Evolutionary conservation across 2,113 vertebrate species (phyloP), one percentile per base, ranked within the genome.

Genomic region (Labeo catla): DNA sequence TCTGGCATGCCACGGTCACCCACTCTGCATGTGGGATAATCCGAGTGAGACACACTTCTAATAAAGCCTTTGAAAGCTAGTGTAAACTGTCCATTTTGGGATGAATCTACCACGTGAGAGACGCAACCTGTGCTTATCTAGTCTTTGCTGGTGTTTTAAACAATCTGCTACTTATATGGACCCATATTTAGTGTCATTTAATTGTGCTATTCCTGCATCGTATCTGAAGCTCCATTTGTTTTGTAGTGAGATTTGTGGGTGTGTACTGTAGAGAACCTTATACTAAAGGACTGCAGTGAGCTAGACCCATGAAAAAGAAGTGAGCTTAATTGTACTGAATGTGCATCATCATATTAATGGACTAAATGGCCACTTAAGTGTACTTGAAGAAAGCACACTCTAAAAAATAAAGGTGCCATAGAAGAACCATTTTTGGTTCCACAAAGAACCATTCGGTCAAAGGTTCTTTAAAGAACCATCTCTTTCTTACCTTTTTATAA

Each of bases 1-100:
- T 74, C 50, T 84, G 34, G 21, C 65, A 45, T 84, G 47, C 66
- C 49, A 68, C 19, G 6, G 76, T 81, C 76, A 59, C 50, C 77
- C 36, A 73, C 81, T 70, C 65, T 34, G 21, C 78, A 16, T 87
- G 63, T 73, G 68, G 86, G 87, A 92, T 94, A 93, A 94, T 94
- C 93, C 91, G 79, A 82, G 82, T 88, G 90, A 92, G 90, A 91
- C 84, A 83, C 63, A 28, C 86, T 36, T 89, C 88, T 87, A 89
- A 90, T 91, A 93, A 93, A 94, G 92, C 94, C 91, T 93, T 94
- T 94, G 92, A 95, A 94, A 94, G 92, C 93, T 36, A 88, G 88
- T 92, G 92, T 93, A 93, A 93, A 94, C 91, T 93, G 92, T 93
- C 87, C 93, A 92, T 94, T 95, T 94, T 93, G 23, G 78, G 49